Base-by-base conservation (phyloP, 2,797 vertebrate genomes). In the Enteromius afrohamiltoni region DNA sequence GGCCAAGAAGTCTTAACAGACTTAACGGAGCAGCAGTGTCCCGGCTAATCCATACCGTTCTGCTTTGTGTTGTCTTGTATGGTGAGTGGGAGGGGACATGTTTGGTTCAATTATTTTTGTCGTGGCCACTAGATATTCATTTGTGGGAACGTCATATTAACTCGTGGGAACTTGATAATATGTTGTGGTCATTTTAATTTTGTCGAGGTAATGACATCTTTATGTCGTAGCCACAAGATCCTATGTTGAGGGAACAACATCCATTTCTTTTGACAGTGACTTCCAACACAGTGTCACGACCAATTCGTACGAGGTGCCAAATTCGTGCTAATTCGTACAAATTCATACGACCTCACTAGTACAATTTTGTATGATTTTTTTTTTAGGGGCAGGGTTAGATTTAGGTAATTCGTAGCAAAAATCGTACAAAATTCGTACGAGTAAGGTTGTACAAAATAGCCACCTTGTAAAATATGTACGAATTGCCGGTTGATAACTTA, bases 1-100 rank as follows among this genome's bases (percentile, higher is more conserved):
- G 62, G 53, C 34, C 58, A 26, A 73, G 21, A 62, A 47, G 19
- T 34, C 51, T 23, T 29, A 29, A 29, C 29, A 29, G 29, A 29
- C 64, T 74, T 55, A 17, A 65, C 13, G 34, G 76, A 55, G 64
- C 71, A 34, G 53, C 31, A 65, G 71, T 77, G 77, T 37, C 77
- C n/a, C 10, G 77, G 69, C 64, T 77, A 71, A 26, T 60, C 5
- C 23, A 31, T 16, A 45, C 1, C 3, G 19, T 71, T 29, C 53
- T 53, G 6, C n/a, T 77, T 45, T 77, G 11, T 62, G 21, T 14
- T 77, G n/a, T 29, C 9, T 3, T n/a, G 21, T 55, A 55, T 0
- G 21, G 53, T n/a, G 53, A 55, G 21, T 8, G 1, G 8, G 21
- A n/a, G 53, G 53, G 53, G 53, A 58, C 53, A 58, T 58, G 53